These are phyloP conservation scores for Cataglyphis altisquamis DNA, from an alignment of 2,888 invertebrate species.

Conservation along the genomic window DNA sequence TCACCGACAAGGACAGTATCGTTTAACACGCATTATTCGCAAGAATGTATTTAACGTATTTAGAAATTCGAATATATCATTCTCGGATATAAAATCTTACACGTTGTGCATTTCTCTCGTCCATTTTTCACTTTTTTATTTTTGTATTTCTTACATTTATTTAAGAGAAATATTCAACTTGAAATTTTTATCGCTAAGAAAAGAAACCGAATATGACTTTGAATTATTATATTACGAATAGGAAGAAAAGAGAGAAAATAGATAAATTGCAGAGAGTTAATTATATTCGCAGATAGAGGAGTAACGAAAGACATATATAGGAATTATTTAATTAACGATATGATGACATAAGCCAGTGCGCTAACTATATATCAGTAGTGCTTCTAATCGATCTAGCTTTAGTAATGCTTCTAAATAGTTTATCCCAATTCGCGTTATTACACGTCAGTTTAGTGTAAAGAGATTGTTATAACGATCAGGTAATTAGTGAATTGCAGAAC, in stretches of 20 bases:
- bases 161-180: not conserved
- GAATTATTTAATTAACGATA: slow-evolving; percentile 65
- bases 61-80: not conserved
- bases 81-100: not conserved
- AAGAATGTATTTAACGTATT: not conserved
- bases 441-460: slow-evolving; percentile 52
- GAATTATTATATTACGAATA: not conserved
- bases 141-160: not conserved
- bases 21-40: not conserved
- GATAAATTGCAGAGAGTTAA: slow-evolving; percentile 3
- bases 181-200: not conserved
- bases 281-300: not conserved
- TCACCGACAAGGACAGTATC: not conserved
- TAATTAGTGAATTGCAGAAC: slow-evolving; percentile 65
- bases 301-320: slow-evolving; percentile 11
- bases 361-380: slow-evolving; percentile 57
- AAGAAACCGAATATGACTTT: not conserved
- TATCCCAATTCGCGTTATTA: slow-evolving; percentile 61
- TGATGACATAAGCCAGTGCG: slow-evolving; percentile 52
- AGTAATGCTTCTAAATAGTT: slow-evolving; percentile 57
- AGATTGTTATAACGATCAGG: slow-evolving; percentile 48
- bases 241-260: not conserved
- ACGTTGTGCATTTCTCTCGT: not conserved
- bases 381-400: slow-evolving; percentile 64
- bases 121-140: not conserved